Evolutionary conservation across 2,888 invertebrate species (phyloP).

Genomic region (Adelognathus sp.): DNA sequence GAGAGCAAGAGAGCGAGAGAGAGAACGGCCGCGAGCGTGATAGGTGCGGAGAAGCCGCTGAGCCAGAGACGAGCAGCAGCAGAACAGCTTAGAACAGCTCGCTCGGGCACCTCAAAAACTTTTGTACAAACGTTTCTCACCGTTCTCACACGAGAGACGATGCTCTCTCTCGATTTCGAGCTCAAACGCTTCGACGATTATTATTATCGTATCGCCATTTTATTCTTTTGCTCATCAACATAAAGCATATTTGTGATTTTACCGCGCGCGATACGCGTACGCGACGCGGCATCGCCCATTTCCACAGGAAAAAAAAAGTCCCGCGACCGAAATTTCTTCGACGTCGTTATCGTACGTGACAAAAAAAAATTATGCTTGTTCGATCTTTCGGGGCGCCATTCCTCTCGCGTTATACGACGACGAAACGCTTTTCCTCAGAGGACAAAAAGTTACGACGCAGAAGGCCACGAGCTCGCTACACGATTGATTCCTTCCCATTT

Average conservation of each 20-base stretch:
- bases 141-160: too few relatives aligned
- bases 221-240: neutral
- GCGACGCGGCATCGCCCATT: neutral
- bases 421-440: too few relatives aligned
- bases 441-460: too few relatives aligned
- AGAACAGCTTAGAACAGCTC: too few relatives aligned
- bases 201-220: conserved; percentile 29
- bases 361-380: neutral
- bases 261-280: neutral
- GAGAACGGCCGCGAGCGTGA: too few relatives aligned
- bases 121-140: too few relatives aligned
- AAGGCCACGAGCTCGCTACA: too few relatives aligned
- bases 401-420: neutral
- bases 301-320: neutral
- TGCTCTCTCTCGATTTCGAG: conserved; percentile 11
- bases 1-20: neutral
- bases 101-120: too few relatives aligned
- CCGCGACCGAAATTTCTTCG: neutral
- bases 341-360: too few relatives aligned
- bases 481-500: too few relatives aligned
- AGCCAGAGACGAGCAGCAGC: neutral
- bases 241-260: neutral
- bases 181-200: conserved; percentile 29
- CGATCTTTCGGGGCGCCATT: neutral
- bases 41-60: too few relatives aligned